phyloP scores from a whole-genome alignment of 2,888 invertebrate species.

The Meta bourneti region DNA sequence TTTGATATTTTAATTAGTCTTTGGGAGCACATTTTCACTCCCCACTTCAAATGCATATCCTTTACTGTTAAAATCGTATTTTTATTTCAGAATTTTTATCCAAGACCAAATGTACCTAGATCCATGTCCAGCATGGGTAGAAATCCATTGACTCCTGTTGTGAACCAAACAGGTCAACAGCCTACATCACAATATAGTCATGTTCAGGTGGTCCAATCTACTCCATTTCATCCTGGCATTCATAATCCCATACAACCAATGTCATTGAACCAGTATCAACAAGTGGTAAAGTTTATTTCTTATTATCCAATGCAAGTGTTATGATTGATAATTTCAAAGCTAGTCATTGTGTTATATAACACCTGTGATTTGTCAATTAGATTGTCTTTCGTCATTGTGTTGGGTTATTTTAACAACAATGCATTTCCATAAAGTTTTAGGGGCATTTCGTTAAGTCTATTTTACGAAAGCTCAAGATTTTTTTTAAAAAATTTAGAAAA shows the following conservation, averaged over 20 bases:
- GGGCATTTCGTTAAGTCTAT: background rate
- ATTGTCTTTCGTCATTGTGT: background rate
- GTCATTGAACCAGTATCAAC: slow-evolving; percentile 19
- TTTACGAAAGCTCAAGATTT: too few relatives aligned
- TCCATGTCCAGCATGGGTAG: slow-evolving; percentile 42
- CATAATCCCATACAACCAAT: background rate
- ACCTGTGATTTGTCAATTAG: too few relatives aligned
- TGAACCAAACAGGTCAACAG: slow-evolving; percentile 52
- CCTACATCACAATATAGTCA: slow-evolving; percentile 40
- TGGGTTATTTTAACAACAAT: background rate
- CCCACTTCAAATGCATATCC: too few relatives aligned
- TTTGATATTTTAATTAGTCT: too few relatives aligned
- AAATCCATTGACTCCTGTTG: slow-evolving; percentile 43
- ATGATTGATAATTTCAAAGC: too few relatives aligned
- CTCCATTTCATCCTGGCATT: background rate
- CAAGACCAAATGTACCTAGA: slow-evolving; percentile 23
- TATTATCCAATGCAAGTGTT: background rate
- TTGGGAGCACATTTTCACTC: too few relatives aligned
- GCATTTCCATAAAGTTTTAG: too few relatives aligned
- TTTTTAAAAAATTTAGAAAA: too few relatives aligned
- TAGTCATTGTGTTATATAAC: too few relatives aligned
- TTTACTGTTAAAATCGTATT: too few relatives aligned
- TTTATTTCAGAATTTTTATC: slow-evolving; percentile 36
- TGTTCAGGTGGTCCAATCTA: slow-evolving; percentile 41
- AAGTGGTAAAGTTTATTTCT: slow-evolving; percentile 32